These are phyloP conservation scores for Drosophila quadrilineata DNA, from an alignment of 1,140 invertebrate genomes.

Conservation along the genomic window DNA sequence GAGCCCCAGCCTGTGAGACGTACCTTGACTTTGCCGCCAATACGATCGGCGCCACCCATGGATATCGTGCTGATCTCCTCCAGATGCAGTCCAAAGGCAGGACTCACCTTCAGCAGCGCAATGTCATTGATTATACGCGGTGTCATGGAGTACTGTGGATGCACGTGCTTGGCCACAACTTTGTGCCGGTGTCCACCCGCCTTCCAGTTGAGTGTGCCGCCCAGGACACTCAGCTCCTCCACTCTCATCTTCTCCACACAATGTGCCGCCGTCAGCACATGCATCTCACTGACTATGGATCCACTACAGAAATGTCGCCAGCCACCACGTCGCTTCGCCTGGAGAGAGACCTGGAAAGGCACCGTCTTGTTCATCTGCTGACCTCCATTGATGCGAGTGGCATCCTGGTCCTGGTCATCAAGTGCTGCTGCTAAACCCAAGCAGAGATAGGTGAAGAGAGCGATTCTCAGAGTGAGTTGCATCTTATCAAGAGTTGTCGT, in stretches of 20 bases:
- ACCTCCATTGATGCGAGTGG: slow-evolving; percentile 64
- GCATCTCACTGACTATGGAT: slow-evolving; percentile 69
- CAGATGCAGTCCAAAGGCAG: slow-evolving; percentile 54
- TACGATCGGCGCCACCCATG: slow-evolving; percentile 46
- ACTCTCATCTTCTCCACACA: slow-evolving; percentile 68
- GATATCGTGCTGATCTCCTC: slow-evolving; percentile 42
- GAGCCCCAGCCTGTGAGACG: slow-evolving; percentile 78
- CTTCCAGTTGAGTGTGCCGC: slow-evolving; percentile 81
- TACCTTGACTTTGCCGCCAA: slow-evolving; percentile 54
- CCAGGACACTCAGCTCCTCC: slow-evolving; percentile 76
- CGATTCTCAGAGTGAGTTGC: too few relatives aligned
- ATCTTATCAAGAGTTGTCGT: too few relatives aligned
- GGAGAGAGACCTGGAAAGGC: slow-evolving; percentile 75
- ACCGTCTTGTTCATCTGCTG: slow-evolving; percentile 54
- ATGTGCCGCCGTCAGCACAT: slow-evolving; percentile 81
- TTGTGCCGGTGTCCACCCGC: slow-evolving; percentile 74
- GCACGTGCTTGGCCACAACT: slow-evolving; percentile 47
- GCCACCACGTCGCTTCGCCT: slow-evolving; percentile 54
- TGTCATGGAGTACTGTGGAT: slow-evolving; percentile 63
- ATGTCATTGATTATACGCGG: slow-evolving; percentile 71
- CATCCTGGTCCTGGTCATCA: background rate
- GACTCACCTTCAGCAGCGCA: slow-evolving; percentile 60
- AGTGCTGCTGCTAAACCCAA: background rate
- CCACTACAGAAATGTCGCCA: slow-evolving; percentile 80
- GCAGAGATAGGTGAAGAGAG: background rate